phyloP scores from a whole-genome alignment of 2,888 invertebrate species.

The Steinernema carpocapsae region DNA sequence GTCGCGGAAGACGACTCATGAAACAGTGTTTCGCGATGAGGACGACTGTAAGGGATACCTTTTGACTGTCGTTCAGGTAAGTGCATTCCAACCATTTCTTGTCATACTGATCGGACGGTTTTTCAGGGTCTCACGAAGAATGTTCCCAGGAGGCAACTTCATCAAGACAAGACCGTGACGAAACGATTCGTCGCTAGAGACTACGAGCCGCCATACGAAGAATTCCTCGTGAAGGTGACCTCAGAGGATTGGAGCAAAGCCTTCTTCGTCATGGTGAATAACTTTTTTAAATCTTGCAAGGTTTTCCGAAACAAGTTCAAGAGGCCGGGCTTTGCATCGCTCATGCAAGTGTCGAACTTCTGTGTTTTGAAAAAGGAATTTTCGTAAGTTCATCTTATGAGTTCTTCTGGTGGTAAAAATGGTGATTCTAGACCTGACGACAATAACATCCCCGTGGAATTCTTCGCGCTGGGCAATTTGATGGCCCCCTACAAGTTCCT shows the following conservation, averaged over 20 bases:
- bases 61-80: too few relatives aligned
- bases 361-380: background rate
- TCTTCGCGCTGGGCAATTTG: constrained; percentile 1
- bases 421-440: constrained; percentile 9
- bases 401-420: background rate
- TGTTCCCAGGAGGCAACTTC: too few relatives aligned
- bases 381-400: background rate
- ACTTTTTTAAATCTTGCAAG: background rate
- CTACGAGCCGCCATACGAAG: background rate
- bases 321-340: background rate
- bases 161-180: too few relatives aligned
- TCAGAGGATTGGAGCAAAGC: background rate
- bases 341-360: background rate
- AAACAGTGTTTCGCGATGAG: too few relatives aligned
- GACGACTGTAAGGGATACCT: too few relatives aligned
- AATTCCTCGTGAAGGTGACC: background rate
- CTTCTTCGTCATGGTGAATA: background rate
- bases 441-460: background rate
- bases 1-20: too few relatives aligned
- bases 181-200: background rate
- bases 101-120: too few relatives aligned
- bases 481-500: background rate
- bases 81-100: too few relatives aligned
- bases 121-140: too few relatives aligned
- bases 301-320: background rate